These are phyloP conservation scores for Pachycephala philippinensis DNA, from an alignment of 2,113 vertebrate species.

Conservation along the genomic window DNA sequence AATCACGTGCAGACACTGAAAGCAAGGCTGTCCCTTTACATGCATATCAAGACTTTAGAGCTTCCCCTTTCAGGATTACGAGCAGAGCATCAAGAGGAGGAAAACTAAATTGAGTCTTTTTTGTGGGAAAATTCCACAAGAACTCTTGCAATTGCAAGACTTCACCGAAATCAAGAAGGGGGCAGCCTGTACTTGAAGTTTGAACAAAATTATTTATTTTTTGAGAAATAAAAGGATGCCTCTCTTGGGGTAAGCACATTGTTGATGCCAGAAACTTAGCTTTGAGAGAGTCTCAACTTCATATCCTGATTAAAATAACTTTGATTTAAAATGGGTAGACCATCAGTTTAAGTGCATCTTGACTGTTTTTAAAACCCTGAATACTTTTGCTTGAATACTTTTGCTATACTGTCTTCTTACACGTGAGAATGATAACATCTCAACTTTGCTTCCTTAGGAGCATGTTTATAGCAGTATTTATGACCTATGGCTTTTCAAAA, in stretches of 20 bases:
- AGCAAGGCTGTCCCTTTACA: background rate
- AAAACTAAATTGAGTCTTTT: background rate
- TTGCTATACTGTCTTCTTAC: background rate
- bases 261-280: background rate
- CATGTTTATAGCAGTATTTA: background rate
- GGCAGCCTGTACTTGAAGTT: conserved; percentile 16
- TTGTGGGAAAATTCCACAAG: background rate
- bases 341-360: background rate
- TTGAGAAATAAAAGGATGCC: background rate
- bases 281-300: background rate
- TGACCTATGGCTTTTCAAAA: background rate
- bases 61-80: background rate
- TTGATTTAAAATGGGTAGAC: background rate
- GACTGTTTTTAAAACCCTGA: background rate
- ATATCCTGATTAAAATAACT: background rate
- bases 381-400: background rate
- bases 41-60: background rate
- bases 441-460: background rate
- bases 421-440: background rate
- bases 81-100: background rate
- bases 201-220: background rate
- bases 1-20: background rate
- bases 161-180: conserved; percentile 37
- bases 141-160: background rate
- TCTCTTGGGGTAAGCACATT: background rate